These are phyloP conservation scores for Scaptomyza graminum DNA, from an alignment of 1,140 invertebrate genomes.

Conservation along the genomic window DNA sequence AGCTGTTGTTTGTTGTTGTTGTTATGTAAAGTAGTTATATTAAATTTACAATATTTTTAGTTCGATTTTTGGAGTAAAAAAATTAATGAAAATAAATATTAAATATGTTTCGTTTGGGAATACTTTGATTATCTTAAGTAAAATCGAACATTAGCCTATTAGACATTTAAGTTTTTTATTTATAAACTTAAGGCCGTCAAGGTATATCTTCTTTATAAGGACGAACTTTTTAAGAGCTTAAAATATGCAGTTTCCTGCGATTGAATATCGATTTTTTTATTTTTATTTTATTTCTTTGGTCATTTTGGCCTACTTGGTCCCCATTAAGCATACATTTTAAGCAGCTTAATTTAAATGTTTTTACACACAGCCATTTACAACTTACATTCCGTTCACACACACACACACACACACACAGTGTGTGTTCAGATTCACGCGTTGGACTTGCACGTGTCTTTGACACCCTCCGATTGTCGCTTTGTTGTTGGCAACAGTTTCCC, in stretches of 20 bases:
- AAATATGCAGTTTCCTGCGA: not conserved
- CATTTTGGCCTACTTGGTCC: constrained; percentile 17
- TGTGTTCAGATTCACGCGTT: constrained; percentile 42
- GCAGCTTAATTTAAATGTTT: constrained; percentile 40
- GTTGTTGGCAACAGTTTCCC: constrained; percentile 47
- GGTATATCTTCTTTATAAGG: too few species aligned
- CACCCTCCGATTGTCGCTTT: constrained; percentile 58
- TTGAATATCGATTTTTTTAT: not conserved
- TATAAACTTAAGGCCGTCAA: too few species aligned
- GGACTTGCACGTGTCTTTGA: constrained; percentile 60
- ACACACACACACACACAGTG: constrained; percentile 3
- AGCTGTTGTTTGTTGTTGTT: not conserved
- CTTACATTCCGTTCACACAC: constrained; percentile 25
- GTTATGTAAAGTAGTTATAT: not conserved
- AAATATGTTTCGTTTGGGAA: too few species aligned
- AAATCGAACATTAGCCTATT: too few species aligned
- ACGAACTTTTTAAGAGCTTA: not conserved
- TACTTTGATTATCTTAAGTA: too few species aligned
- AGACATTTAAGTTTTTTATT: too few species aligned
- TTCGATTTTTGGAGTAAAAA: too few species aligned
- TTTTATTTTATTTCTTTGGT: constrained; percentile 14
- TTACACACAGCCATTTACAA: constrained; percentile 7
- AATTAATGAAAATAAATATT: too few species aligned
- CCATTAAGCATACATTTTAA: constrained; percentile 36
- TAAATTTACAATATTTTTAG: not conserved